Base-by-base conservation (phyloP, 2,113 vertebrate species). In the Pholis gunnellus region DNA sequence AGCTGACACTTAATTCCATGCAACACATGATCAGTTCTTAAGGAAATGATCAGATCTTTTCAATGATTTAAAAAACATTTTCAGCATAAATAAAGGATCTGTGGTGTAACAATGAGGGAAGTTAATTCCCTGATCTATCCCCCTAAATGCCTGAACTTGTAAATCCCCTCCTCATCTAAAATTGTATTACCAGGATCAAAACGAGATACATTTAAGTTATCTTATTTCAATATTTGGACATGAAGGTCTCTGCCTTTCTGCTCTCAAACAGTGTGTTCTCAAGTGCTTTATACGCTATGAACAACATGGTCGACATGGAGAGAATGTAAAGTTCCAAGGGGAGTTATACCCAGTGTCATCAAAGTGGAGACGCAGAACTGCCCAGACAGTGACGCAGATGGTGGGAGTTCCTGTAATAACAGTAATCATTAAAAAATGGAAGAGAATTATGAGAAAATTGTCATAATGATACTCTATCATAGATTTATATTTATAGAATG, bases 301-400 rank as follows among this genome's bases (percentile, higher is more conserved):
- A 18, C 74, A 29, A 48, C 18, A 34, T 20, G 15, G 46, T 20
- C 3, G 22, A 71, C 34, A 44, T 31, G 31, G 34, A 34, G 22
- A 27, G 9, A 54, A 31, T 27, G 1, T n/a, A 4, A 63, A 6
- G 42, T 50, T 48, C 13, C 5, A 72, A 56, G 46, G 48, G 13
- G 5, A 36, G 18, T 50, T 81, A 9, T 94, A 99, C 98, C 98
- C 97, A 0, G 92, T 94, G 74, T 99, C 92, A 59, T 99, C 96
- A 17, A 99, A 97, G 88, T 99, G 97, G 40, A 99, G 95, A 72
- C 98, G 95, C 83, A 99, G 93, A 59, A 97, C 95, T 0, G 98
- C 97, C 98, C 98, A 99, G 80, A 98, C 96, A 0, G 96, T 97
- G 84, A 99, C 98, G 75, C 97, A 99, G 68, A 99, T 96, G 1